Conservation (phyloP, 2,797 vertebrate species). For the Threskiornis aethiopicus region DNA sequence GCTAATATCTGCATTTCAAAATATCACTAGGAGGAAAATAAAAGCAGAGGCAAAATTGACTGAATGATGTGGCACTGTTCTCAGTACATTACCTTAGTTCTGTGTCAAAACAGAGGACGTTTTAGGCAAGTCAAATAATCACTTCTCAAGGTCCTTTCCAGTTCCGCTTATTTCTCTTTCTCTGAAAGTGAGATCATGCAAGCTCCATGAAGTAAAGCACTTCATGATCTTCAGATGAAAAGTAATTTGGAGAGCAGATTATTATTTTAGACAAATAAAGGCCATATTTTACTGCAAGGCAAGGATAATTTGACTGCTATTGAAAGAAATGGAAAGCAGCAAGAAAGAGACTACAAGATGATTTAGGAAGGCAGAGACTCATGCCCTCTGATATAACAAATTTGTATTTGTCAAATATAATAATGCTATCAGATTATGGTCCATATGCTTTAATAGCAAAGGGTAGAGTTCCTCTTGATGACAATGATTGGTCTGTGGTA, state of each 20-base stretch:
- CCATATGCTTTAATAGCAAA: conserved; percentile 6
- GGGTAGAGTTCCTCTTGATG: neutral
- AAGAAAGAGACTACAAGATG: neutral
- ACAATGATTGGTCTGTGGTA: neutral
- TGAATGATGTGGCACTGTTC: neutral
- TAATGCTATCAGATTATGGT: neutral
- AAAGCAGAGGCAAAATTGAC: neutral
- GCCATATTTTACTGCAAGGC: neutral
- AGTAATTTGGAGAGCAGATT: neutral
- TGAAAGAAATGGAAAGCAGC: neutral
- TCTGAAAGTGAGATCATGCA: neutral
- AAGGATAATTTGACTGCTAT: neutral
- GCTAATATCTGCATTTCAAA: neutral
- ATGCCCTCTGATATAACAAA: neutral
- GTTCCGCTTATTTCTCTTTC: neutral
- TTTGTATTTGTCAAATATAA: conserved; percentile 19
- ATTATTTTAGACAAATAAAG: conserved; percentile 33
- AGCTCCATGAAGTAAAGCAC: neutral
- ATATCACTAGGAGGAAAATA: neutral
- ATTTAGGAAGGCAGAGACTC: conserved; percentile 11
- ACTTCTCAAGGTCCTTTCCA: neutral
- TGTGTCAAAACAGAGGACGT: neutral
- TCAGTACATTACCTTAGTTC: neutral
- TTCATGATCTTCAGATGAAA: neutral
- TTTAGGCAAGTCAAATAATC: neutral